Percentiles rank a stretch among this genome's conserved stretches.
phyloP scores from a whole-genome alignment of 2,888 invertebrate species.

The Caenorhabditis becei region DNA sequence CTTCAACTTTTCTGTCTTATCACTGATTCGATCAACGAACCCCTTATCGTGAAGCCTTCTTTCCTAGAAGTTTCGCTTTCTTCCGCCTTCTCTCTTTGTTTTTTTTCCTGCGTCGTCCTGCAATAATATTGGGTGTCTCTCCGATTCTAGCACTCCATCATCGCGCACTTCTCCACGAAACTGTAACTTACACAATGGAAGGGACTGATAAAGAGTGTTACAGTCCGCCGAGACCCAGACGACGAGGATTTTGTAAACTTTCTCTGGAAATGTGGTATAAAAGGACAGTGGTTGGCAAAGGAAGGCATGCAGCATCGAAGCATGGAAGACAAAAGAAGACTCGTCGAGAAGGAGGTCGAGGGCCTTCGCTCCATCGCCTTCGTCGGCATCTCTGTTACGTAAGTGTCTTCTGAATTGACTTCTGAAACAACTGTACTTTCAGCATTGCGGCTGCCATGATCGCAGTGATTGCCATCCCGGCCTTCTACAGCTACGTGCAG shows the following conservation, averaged over 20 bases:
- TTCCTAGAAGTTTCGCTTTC: conserved; percentile 28
- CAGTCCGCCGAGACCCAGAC: conserved; percentile 28
- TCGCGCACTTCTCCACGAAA: conserved; percentile 43
- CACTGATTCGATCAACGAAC: conserved; percentile 54
- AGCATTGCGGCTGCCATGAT: conserved; percentile 57
- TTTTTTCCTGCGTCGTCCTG: conserved; percentile 43
- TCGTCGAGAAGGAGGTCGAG: conserved; percentile 59
- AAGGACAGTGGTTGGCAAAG: conserved; percentile 18
- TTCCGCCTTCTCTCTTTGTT: conserved; percentile 47
- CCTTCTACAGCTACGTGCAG: conserved; percentile 63
- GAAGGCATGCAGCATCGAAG: conserved; percentile 46
- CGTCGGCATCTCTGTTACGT: conserved; percentile 63
- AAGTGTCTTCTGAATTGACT: conserved; percentile 14
- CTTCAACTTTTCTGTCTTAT: conserved; percentile 45
- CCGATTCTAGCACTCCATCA: conserved; percentile 36
- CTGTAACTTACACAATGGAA: conserved; percentile 54
- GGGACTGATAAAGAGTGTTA: conserved; percentile 39
- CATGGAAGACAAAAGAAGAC: conserved; percentile 60
- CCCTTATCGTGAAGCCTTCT: conserved; percentile 16
- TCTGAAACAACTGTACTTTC: conserved; percentile 11
- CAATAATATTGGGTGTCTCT: conserved; percentile 38
- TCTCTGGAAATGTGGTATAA: conserved; percentile 56
- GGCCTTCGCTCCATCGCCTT: conserved; percentile 59
- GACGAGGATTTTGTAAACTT: conserved; percentile 49
- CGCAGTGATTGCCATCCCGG: conserved; percentile 56